These are phyloP conservation scores for Miniopterus natalensis DNA, from an alignment of 2,113 vertebrate genomes.

Conservation along the genomic window DNA sequence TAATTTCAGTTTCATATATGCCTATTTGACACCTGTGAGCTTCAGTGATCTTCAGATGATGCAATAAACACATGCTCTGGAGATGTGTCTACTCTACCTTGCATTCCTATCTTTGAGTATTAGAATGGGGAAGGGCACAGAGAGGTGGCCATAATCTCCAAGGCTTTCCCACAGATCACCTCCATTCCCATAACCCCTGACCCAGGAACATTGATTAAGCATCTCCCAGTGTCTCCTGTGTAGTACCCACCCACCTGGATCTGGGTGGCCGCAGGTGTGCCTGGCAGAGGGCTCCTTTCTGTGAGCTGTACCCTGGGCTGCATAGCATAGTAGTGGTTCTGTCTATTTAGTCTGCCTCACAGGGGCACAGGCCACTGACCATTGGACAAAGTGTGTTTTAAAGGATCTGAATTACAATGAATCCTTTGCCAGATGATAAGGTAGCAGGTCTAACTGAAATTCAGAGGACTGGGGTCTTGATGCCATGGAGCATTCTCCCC, in stretches of 20 bases:
- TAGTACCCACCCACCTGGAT: background rate
- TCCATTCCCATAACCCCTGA: background rate
- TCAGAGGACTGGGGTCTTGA: background rate
- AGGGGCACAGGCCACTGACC: background rate
- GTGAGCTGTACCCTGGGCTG: background rate
- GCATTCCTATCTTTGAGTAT: background rate
- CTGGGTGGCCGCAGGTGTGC: background rate
- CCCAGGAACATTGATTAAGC: background rate
- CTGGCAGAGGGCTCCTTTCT: background rate
- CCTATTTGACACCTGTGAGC: background rate
- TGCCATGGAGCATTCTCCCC: background rate
- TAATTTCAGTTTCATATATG: background rate
- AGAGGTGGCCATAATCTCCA: background rate
- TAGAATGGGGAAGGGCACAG: background rate
- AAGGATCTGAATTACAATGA: background rate
- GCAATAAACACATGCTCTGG: background rate
- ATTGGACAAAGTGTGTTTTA: background rate
- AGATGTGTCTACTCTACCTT: background rate
- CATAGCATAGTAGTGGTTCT: accelerated
- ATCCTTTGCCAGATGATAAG: background rate
- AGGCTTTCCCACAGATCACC: background rate
- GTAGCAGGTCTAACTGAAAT: background rate
- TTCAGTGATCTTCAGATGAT: background rate
- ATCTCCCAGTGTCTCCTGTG: background rate
- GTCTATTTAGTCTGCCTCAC: background rate